Conservation (phyloP, 2,113 vertebrate species). For the Lethenteron reissneri region DNA sequence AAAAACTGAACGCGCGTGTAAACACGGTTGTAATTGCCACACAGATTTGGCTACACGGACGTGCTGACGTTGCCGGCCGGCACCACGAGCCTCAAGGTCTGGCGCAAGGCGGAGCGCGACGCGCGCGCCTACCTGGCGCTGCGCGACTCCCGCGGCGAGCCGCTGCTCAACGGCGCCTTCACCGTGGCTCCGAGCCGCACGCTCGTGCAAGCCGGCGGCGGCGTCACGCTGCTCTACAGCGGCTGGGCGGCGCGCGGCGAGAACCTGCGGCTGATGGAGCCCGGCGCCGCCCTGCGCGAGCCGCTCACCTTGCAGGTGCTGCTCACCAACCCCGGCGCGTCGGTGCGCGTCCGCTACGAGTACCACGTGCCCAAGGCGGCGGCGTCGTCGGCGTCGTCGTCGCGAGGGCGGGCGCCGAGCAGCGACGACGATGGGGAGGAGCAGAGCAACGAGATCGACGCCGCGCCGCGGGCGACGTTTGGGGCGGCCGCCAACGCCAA, state of each 20-base stretch:
- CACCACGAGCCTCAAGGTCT: slow-evolving; percentile 75
- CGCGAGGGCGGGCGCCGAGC: slow-evolving; percentile 15
- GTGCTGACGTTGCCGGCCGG: slow-evolving; percentile 75
- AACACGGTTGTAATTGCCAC: background rate
- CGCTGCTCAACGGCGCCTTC: slow-evolving; percentile 84
- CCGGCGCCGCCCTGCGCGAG: slow-evolving; percentile 41
- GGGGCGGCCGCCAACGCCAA: too few relatives aligned
- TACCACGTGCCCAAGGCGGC: slow-evolving; percentile 55
- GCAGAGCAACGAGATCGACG: too few relatives aligned
- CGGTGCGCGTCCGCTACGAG: slow-evolving; percentile 71
- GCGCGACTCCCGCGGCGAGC: slow-evolving; percentile 49
- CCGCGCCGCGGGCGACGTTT: too few relatives aligned
- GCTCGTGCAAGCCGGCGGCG: slow-evolving; percentile 64
- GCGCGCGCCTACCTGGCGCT: slow-evolving; percentile 75
- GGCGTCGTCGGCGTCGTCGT: slow-evolving; percentile 16
- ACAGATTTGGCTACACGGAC: slow-evolving; percentile 87
- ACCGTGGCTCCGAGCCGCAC: slow-evolving; percentile 96
- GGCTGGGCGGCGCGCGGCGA: slow-evolving; percentile 88
- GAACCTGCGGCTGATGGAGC: slow-evolving; percentile 69
- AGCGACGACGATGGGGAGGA: too few relatives aligned
- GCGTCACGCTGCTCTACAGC: slow-evolving; percentile 70
- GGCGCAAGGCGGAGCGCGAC: slow-evolving; percentile 77
- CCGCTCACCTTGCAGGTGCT: slow-evolving; percentile 59
- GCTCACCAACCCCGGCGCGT: slow-evolving; percentile 56
- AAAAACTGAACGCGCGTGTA: too few relatives aligned